Conservation (phyloP, 2,797 vertebrate species). For the Lepilemur septentrionalis region DNA sequence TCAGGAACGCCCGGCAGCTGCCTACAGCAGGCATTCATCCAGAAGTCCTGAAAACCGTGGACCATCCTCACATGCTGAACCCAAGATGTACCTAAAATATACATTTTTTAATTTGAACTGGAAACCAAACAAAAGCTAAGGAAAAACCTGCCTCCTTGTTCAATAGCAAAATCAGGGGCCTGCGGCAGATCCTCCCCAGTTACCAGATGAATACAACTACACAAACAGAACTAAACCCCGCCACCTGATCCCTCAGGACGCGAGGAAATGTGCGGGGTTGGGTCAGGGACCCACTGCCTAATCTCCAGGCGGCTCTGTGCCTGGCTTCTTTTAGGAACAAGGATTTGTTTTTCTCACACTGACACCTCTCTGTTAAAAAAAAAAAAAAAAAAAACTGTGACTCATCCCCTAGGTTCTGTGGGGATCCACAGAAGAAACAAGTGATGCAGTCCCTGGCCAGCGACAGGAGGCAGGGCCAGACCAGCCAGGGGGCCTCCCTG, state of each 20-base stretch:
- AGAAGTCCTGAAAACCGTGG: background rate
- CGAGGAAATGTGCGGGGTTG: background rate
- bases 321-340: background rate
- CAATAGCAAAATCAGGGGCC: background rate
- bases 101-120: background rate
- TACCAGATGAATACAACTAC: background rate
- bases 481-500: fast-evolving
- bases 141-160: background rate
- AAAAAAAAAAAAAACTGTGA: background rate
- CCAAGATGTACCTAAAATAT: background rate
- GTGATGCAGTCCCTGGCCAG: background rate
- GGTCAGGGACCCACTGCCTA: background rate
- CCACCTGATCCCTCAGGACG: background rate
- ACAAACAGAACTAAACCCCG: background rate
- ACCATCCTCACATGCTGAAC: background rate
- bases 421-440: background rate
- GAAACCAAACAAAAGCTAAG: background rate
- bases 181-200: background rate
- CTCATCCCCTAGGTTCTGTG: background rate
- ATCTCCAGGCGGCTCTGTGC: background rate
- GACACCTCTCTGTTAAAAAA: background rate
- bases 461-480: background rate
- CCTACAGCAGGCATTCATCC: background rate
- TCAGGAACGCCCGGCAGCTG: background rate
- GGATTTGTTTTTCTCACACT: background rate